A percentile compares a stretch with the other conserved stretches of the same genome.
Conservation (phyloP, 2,797 vertebrate genomes). For the Pangasius macronema region DNA sequence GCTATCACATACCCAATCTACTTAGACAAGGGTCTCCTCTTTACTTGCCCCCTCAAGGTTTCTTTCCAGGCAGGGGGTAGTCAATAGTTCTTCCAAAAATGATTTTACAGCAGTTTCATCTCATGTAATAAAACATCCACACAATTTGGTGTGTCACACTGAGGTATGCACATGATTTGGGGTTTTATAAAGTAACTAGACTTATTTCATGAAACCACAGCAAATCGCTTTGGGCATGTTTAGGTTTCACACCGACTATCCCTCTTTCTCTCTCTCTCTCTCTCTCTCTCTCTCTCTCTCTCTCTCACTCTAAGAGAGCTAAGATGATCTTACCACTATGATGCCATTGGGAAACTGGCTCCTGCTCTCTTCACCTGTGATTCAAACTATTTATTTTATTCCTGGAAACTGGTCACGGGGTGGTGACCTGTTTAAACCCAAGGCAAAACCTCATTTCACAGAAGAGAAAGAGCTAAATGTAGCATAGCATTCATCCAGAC, state of each 20-base stretch:
- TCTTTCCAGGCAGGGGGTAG: not conserved
- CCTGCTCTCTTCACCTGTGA: not conserved
- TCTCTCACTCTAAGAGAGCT: not conserved
- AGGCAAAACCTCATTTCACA: slow-evolving; percentile 4
- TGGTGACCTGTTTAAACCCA: not conserved
- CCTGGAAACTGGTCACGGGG: not conserved
- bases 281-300: not conserved
- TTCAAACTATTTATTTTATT: slow-evolving; percentile 10
- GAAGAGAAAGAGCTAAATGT: slow-evolving; percentile 5
- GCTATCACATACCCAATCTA: not conserved
- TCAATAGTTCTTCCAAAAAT: not conserved
- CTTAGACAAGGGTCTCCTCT: not conserved
- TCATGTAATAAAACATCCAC: not conserved
- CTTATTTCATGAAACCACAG: not conserved
- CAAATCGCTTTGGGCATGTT: not conserved
- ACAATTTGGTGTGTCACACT: not conserved
- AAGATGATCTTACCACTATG: not conserved
- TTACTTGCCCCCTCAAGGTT: not conserved
- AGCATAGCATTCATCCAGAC: not conserved
- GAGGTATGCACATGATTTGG: not conserved
- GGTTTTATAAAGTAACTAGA: not conserved
- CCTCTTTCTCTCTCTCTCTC: not conserved
- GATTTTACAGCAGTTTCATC: not conserved
- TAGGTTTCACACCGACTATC: not conserved
- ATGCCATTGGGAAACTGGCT: not conserved